These are phyloP conservation scores for Penaeus indicus DNA, from an alignment of 1,140 invertebrate genomes.

Conservation along the genomic window DNA sequence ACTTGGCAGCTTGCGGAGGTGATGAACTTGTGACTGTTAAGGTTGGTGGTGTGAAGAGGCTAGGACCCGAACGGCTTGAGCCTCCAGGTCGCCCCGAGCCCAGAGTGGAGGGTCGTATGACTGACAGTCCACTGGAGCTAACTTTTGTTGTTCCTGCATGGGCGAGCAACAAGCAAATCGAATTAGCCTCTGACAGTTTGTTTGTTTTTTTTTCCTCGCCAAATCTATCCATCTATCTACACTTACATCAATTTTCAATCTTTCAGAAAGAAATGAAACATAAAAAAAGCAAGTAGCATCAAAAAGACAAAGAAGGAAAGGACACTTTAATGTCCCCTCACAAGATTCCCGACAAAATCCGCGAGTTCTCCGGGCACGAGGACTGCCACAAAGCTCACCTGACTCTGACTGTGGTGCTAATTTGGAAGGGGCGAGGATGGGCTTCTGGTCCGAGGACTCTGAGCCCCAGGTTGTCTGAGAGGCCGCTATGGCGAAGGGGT, in stretches of 20 bases:
- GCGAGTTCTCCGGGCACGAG: neutral
- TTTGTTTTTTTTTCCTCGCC: neutral
- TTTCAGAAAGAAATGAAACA: no score
- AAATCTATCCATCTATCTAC: neutral
- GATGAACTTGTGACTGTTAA: constrained; percentile 49
- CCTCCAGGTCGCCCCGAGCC: neutral
- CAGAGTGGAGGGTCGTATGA: constrained; percentile 20
- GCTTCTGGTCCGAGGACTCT: constrained; percentile 45
- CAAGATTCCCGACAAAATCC: no score
- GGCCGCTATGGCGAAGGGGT: constrained; percentile 43
- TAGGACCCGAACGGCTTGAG: neutral
- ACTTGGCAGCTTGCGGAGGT: constrained; percentile 44
- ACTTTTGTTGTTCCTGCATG: neutral
- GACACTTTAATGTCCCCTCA: no score
- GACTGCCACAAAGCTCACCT: neutral
- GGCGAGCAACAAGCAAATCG: neutral
- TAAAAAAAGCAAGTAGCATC: no score
- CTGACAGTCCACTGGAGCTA: constrained; percentile 11
- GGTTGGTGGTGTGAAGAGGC: constrained; percentile 41
- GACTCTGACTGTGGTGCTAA: constrained; percentile 36
- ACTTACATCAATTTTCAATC: no score
- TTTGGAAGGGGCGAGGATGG: constrained; percentile 50
- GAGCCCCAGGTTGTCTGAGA: constrained; percentile 42
- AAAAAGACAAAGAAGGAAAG: no score
- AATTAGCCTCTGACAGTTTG: neutral